These are phyloP conservation scores for Plebejus anna DNA, from an alignment of 2,888 invertebrate genomes.

Conservation along the genomic window DNA sequence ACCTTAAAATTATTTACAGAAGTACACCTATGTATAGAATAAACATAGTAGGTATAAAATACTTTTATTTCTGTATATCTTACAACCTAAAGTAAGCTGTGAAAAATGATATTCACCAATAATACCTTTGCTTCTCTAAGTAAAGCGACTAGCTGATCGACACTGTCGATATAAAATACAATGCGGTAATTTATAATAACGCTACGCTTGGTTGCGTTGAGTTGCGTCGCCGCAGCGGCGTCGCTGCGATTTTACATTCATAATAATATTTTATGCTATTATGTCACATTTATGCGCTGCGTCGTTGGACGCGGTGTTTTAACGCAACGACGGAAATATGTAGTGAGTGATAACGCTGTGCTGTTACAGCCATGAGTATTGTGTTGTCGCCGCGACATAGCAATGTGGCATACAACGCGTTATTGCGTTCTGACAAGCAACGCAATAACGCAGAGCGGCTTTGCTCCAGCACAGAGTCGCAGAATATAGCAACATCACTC, in stretches of 20 bases:
- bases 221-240: background rate
- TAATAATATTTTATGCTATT: background rate
- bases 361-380: no score
- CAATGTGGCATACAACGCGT: no score
- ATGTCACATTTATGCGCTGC: no score
- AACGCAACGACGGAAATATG: no score
- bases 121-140: background rate
- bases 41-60: conserved; percentile 13
- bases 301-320: no score
- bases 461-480: no score
- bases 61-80: background rate
- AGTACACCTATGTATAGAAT: conserved; percentile 4
- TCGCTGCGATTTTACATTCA: background rate
- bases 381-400: no score
- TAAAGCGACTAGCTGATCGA: conserved; percentile 19
- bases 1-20: conserved; percentile 11
- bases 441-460: background rate
- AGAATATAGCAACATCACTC: no score
- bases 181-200: background rate
- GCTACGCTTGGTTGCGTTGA: background rate
- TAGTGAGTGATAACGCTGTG: no score
- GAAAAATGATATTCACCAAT: conserved; percentile 1
- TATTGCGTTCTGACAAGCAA: background rate
- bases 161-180: background rate
- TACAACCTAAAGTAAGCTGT: background rate